A percentile compares a stretch with the other conserved stretches of the same genome.
Conservation (phyloP, 2,888 invertebrate species). For the Baccha elongata region DNA sequence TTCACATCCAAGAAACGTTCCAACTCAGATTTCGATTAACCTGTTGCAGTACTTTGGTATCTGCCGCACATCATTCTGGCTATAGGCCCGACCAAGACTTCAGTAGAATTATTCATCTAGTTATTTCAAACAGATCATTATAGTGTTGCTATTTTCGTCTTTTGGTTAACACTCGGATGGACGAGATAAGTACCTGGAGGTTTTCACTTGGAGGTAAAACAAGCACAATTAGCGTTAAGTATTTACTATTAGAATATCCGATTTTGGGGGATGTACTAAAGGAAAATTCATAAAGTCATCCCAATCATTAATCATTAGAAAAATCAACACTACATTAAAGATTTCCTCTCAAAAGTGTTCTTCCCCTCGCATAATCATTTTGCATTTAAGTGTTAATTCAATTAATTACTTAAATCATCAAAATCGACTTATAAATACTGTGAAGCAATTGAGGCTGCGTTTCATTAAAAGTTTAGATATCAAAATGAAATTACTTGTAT, state of each 20-base stretch:
- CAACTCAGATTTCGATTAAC: too few relatives aligned
- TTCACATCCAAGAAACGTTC: too few relatives aligned
- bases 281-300: background rate
- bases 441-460: background rate
- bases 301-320: background rate
- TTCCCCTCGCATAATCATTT: conserved; percentile 17
- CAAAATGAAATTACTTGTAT: conserved; percentile 40
- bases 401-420: conserved; percentile 4
- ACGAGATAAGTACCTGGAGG: too few relatives aligned
- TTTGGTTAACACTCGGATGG: too few relatives aligned
- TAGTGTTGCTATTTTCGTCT: too few relatives aligned
- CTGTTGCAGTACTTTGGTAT: too few relatives aligned
- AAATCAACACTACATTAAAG: background rate
- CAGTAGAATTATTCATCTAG: too few relatives aligned
- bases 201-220: too few relatives aligned
- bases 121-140: too few relatives aligned
- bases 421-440: conserved; percentile 53
- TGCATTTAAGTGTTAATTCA: conserved; percentile 25
- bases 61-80: too few relatives aligned
- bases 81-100: too few relatives aligned
- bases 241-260: conserved; percentile 16
- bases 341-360: background rate
- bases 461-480: conserved; percentile 36
- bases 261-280: conserved; percentile 27
- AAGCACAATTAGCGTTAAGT: too few relatives aligned